Conservation (phyloP, 2,797 vertebrate species). For the Gymnopithys bicolor region DNA sequence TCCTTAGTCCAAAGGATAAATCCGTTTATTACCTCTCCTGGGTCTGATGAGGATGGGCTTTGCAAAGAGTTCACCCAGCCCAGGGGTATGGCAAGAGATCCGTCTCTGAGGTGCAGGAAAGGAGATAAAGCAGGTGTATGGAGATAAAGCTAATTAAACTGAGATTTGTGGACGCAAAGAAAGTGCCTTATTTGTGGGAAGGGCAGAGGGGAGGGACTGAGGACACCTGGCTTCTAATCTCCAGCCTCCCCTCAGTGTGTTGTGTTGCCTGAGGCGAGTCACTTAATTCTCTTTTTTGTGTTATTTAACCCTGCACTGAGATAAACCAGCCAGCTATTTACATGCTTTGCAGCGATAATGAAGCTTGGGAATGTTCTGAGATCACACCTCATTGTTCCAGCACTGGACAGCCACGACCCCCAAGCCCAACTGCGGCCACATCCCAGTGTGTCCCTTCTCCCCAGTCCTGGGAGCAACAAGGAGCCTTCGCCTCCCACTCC, state of each 20-base stretch:
- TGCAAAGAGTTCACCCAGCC: neutral
- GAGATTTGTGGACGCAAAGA: neutral
- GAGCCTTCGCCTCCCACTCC: neutral
- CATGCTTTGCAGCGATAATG: neutral
- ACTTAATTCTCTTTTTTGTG: neutral
- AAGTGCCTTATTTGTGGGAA: neutral
- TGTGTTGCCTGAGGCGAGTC: neutral
- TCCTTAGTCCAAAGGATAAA: neutral
- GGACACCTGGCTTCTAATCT: neutral
- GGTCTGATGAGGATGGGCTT: neutral
- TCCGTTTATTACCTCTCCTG: neutral
- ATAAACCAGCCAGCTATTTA: neutral
- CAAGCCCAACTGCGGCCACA: neutral
- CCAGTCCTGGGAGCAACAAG: neutral
- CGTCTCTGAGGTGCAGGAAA: neutral
- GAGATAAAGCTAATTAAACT: neutral
- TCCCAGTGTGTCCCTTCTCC: accelerated
- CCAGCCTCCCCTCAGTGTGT: neutral
- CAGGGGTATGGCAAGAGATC: neutral
- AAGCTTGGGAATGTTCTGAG: neutral
- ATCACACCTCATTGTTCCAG: neutral
- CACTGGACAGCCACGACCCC: neutral
- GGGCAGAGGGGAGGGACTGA: neutral
- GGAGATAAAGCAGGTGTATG: neutral
- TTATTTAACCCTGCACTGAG: neutral